A percentile compares a stretch with the other conserved stretches of the same genome.
Conservation (phyloP, 1,140 invertebrate genomes). For the Saccostrea echinata region DNA sequence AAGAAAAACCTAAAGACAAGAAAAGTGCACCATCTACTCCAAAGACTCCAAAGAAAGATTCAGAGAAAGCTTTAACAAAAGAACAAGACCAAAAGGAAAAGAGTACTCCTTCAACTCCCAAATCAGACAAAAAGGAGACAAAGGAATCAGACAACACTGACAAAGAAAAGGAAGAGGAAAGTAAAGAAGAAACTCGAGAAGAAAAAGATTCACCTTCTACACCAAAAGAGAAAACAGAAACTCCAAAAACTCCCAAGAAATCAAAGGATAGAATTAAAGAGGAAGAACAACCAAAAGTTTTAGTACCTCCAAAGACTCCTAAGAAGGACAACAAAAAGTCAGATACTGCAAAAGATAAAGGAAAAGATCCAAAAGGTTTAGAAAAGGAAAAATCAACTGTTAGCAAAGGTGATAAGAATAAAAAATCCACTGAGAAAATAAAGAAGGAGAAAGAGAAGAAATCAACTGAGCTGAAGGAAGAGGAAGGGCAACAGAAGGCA, state of each 20-base stretch:
- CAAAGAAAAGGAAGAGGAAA: not conserved
- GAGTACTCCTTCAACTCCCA: conserved; percentile 10
- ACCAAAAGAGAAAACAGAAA: too few relatives aligned
- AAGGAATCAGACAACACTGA: conserved; percentile 36
- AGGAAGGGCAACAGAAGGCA: conserved; percentile 19
- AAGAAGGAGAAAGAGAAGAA: conserved; percentile 30
- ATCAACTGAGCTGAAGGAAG: not conserved
- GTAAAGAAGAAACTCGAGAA: not conserved
- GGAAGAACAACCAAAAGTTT: not conserved
- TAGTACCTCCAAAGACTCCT: not conserved
- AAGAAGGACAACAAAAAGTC: conserved; percentile 14
- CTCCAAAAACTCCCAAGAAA: not conserved
- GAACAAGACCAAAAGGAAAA: not conserved
- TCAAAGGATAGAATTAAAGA: conserved; percentile 6
- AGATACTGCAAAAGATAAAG: not conserved
- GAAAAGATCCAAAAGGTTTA: not conserved
- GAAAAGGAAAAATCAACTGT: conserved; percentile 19
- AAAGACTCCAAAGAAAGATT: not conserved
- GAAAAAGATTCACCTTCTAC: not conserved
- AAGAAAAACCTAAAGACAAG: not conserved
- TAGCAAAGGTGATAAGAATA: conserved; percentile 3
- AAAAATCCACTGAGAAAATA: conserved; percentile 40
- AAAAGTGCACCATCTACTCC: not conserved
- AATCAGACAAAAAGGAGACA: conserved; percentile 20
- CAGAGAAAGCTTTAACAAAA: not conserved